Conservation (phyloP, 2,113 vertebrate genomes). For the Lasiurus cinereus region DNA sequence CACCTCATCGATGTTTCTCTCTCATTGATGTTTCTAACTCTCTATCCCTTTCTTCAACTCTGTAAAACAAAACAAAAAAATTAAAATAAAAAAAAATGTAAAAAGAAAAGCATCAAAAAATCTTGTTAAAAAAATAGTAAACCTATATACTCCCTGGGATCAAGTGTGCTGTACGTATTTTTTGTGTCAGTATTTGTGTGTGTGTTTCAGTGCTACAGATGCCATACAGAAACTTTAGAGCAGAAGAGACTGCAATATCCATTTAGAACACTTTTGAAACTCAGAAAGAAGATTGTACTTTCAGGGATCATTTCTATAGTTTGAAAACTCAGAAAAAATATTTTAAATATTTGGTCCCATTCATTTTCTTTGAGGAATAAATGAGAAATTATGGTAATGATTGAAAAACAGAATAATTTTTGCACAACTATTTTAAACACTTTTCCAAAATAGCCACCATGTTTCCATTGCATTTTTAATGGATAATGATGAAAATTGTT, state of each 20-base stretch:
- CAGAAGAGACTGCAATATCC: rapidly evolving
- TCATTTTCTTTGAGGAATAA: neutral
- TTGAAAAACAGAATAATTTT: neutral
- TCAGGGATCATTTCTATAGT: too few relatives aligned
- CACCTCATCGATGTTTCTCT: too few relatives aligned
- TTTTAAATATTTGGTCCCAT: neutral
- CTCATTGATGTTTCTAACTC: too few relatives aligned
- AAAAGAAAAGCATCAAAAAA: too few relatives aligned
- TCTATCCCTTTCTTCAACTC: too few relatives aligned
- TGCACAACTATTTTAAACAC: neutral
- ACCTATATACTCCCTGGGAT: neutral
- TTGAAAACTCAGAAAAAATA: neutral
- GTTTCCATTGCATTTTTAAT: neutral
- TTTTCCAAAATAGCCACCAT: neutral
- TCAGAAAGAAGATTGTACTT: neutral
- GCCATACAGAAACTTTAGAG: neutral
- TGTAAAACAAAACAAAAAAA: too few relatives aligned
- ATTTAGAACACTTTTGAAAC: neutral
- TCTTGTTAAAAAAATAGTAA: neutral
- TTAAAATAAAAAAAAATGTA: too few relatives aligned
- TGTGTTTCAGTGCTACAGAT: neutral
- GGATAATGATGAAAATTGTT: neutral
- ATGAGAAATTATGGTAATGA: neutral
- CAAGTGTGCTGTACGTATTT: neutral
- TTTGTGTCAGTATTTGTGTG: neutral